These are phyloP conservation scores for Okapia johnstoni DNA, from an alignment of 2,113 vertebrate genomes.

Conservation along the genomic window DNA sequence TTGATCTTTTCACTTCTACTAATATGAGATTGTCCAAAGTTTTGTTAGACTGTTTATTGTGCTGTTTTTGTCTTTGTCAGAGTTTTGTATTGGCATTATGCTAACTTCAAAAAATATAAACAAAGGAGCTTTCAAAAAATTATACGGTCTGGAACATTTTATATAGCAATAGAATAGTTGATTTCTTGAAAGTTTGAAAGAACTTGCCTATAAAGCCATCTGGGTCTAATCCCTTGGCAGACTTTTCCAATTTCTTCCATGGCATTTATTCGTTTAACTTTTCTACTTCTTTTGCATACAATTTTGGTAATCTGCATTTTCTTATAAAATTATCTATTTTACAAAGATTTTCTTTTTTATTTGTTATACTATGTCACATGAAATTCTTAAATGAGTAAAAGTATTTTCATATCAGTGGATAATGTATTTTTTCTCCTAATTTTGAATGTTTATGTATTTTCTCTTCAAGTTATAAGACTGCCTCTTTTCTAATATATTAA, in stretches of 20 bases:
- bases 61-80: neutral
- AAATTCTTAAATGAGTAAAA: neutral
- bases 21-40: neutral
- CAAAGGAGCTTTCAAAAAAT: neutral
- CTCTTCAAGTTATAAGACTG: neutral
- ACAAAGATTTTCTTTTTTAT: neutral
- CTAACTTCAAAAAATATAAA: constrained; percentile 12
- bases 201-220: constrained; percentile 5
- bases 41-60: neutral
- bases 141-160: neutral
- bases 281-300: constrained; percentile 4
- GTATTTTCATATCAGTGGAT: neutral
- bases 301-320: constrained; percentile 12
- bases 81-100: neutral
- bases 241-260: constrained; percentile 4
- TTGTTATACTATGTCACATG: neutral
- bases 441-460: constrained; percentile 22
- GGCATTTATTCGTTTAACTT: constrained; percentile 7
- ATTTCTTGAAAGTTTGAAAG: constrained; percentile 38
- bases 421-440: neutral
- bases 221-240: neutral
- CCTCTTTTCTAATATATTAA: neutral
- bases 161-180: neutral
- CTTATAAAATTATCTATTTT: constrained; percentile 31
- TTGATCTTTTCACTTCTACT: neutral